Evolutionary conservation across 2,113 vertebrate genomes (phyloP), one percentile per base, ranked within the genome.

Genomic region (Chionomys nivalis): DNA sequence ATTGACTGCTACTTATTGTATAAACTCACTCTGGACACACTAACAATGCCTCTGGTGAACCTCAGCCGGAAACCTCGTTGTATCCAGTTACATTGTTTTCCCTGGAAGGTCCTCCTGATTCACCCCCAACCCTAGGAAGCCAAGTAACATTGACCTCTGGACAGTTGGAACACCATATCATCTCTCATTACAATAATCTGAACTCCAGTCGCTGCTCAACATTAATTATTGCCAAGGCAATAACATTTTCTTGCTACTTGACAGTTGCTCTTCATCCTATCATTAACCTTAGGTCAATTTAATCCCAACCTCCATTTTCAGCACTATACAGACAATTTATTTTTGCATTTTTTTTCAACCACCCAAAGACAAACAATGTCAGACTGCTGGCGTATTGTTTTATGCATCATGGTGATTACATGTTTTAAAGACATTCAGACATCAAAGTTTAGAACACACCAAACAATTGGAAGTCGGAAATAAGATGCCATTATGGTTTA

Each of bases 221-320:
- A 98, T 98, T 98, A 98, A 98, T 98, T 99, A 98, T 98, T 98
- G 98, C 97, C 98, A 97, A 97, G 97, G 98, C 98, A 98, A 96
- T 97, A 98, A 73, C 92, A 91, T 94, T 98, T 98, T 98, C 98
- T 49, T 42, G 97, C 98, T 98, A 95, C 87, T 87, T 98, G 98
- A 98, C 98, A 98, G 98, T 97, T 98, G 98, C 98, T 98, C 98
- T 98, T 97, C 98, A 98, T 97, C 98, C 98, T 98, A 96, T 98
- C 97, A 98, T 98, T 98, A 98, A 97, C 93, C 96, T 90, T 86
- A 94, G 96, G 97, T 96, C 96, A 97, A 96, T 98, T 98, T 98
- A 98, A 98, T 98, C 95, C 98, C 96, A 98, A 92, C 97, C 97
- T 98, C 97, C 95, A 97, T 98, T 98, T 98, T 97, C 96, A 97